Evolutionary conservation across 2,113 vertebrate genomes (phyloP), one percentile per base, ranked within the genome.

Genomic region (Otocyon megalotis): DNA sequence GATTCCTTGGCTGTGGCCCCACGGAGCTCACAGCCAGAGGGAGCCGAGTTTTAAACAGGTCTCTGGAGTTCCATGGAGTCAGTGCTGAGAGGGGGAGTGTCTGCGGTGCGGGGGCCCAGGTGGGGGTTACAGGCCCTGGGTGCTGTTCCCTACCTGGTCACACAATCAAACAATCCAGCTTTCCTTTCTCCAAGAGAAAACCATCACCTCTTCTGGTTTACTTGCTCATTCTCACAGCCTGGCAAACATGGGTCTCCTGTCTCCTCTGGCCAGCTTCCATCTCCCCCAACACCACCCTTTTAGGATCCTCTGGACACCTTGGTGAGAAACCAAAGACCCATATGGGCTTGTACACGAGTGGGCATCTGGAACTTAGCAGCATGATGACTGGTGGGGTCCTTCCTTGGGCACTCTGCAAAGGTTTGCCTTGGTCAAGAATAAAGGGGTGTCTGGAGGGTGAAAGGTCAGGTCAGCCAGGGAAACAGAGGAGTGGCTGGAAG

Each of bases 361-460:
- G 76, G 87, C 86, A 65, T 77, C 94, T 96, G 94, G 92, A 98
- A 82, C 69, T 22, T 14, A 83, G 89, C 62, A 48, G 88, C 77
- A 35, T 7, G 63, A 28, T 28, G 60, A 80, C 32, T 6, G 37
- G 90, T 7, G 32, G 90, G 90, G 43, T 76, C 26, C 4, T 58
- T 84, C n/a, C 83, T 71, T 93, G 81, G 79, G 53, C 88, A 43
- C 20, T 58, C 35, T 58, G 63, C 53, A 81, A 71, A 95, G 87
- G 80, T 94, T 97, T 92, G 87, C 77, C 60, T 94, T 72, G 85
- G 77, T 86, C 63, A 89, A 81, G 93, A 82, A 96, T 77, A 95
- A 97, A 95, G 80, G 94, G 74, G 95, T 91, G 22, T 90, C 11
- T 62, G 48, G 19, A 93, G 80, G 79, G 72, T 43, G 60, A 94